Evolutionary conservation across 2,888 invertebrate species (phyloP).

Genomic region (Rhopalosiphum nymphaeae): DNA sequence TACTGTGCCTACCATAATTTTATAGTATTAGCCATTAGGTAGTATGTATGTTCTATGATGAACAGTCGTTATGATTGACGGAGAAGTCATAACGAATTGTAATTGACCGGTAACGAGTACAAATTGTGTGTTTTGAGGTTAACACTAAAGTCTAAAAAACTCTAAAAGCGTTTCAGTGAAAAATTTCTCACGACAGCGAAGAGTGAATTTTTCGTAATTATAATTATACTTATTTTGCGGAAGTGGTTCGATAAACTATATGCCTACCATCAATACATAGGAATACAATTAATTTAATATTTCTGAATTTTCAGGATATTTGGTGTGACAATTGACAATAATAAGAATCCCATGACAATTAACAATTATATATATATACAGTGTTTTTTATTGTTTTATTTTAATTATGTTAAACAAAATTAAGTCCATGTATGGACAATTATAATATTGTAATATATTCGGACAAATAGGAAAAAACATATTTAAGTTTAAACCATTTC

Average conservation of each 20-base stretch:
- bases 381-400: too few relatives aligned
- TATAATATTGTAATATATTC: neutral
- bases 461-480: neutral
- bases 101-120: constrained; percentile 5
- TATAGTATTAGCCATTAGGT: neutral
- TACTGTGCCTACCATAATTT: neutral
- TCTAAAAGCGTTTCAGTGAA: neutral
- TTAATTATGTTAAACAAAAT: neutral
- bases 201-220: neutral
- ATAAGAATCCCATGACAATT: too few relatives aligned
- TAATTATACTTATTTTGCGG: neutral
- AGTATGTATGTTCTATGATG: neutral
- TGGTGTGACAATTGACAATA: neutral
- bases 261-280: neutral
- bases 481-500: neutral
- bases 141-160: neutral
- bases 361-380: too few relatives aligned
- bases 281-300: neutral
- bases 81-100: constrained; percentile 5
- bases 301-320: neutral
- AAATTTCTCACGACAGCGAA: neutral
- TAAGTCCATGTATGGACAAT: neutral
- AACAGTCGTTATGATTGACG: neutral
- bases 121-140: constrained; percentile 7
- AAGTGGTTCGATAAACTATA: neutral